Percentiles rank a stretch among this genome's conserved stretches.
Evolutionary conservation across 2,888 invertebrate genomes (phyloP).

Genomic region (Cancer borealis): DNA sequence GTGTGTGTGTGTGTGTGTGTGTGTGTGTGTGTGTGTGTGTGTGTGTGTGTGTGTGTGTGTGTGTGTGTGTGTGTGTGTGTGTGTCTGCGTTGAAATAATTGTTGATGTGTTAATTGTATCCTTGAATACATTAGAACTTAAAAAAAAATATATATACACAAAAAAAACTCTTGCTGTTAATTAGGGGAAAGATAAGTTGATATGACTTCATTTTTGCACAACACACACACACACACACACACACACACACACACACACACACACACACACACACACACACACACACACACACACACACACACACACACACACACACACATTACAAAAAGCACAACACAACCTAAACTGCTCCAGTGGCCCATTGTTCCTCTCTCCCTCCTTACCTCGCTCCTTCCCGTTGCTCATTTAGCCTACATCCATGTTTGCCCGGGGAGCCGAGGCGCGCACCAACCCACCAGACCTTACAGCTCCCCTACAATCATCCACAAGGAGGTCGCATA

Average conservation of each 20-base stretch:
- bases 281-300: constrained; percentile 20
- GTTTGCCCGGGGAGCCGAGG: neutral
- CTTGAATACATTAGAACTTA: neutral
- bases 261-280: constrained; percentile 6
- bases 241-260: neutral
- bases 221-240: neutral
- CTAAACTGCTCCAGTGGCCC: neutral
- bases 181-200: too few species aligned
- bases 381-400: neutral
- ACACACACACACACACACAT: constrained; percentile 20
- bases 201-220: too few species aligned
- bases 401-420: neutral
- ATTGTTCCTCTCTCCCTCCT: neutral
- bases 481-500: neutral
- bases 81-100: neutral
- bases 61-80: too few species aligned
- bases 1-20: too few species aligned
- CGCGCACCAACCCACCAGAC: constrained; percentile 15
- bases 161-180: neutral
- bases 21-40: too few species aligned
- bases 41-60: too few species aligned
- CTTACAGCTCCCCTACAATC: neutral
- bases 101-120: neutral
- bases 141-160: neutral
- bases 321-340: neutral